Percentiles rank a stretch among this genome's conserved stretches.
Conservation (phyloP, 1,140 invertebrate species). For the Oedothorax gibbosus region DNA sequence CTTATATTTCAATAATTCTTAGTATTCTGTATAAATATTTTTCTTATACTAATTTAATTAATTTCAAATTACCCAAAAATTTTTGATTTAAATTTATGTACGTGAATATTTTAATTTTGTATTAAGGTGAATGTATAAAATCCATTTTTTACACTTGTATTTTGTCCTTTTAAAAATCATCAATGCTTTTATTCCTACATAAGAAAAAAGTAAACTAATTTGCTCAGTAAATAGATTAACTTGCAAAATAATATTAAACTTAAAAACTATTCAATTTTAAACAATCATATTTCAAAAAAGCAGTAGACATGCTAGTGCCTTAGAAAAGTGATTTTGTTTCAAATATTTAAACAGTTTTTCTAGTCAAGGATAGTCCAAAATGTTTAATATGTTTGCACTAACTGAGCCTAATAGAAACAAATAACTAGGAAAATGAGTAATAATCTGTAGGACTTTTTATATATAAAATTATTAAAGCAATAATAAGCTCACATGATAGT, state of each 20-base stretch:
- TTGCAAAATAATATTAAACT: background rate
- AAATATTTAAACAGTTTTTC: background rate
- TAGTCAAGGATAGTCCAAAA: background rate
- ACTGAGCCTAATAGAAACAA: background rate
- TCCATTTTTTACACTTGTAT: background rate
- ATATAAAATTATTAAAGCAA: background rate
- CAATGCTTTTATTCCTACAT: background rate
- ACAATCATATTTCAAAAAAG: background rate
- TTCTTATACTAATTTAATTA: no score
- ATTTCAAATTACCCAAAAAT: no score
- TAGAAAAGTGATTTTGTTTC: slow-evolving; percentile 2
- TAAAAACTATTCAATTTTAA: background rate
- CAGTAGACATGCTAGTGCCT: slow-evolving; percentile 24
- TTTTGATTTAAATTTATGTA: no score
- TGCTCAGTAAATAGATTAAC: background rate
- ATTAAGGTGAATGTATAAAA: no score
- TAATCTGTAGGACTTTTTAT: background rate
- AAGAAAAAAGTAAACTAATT: background rate
- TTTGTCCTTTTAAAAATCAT: background rate
- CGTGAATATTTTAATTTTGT: no score
- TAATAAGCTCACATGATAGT: background rate
- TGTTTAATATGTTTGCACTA: no score
- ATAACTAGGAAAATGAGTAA: background rate
- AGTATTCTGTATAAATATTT: no score
- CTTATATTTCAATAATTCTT: no score